Evolutionary conservation across 2,888 invertebrate genomes (phyloP), one percentile per base, ranked within the genome.

Genomic region (Carabus problematicus): DNA sequence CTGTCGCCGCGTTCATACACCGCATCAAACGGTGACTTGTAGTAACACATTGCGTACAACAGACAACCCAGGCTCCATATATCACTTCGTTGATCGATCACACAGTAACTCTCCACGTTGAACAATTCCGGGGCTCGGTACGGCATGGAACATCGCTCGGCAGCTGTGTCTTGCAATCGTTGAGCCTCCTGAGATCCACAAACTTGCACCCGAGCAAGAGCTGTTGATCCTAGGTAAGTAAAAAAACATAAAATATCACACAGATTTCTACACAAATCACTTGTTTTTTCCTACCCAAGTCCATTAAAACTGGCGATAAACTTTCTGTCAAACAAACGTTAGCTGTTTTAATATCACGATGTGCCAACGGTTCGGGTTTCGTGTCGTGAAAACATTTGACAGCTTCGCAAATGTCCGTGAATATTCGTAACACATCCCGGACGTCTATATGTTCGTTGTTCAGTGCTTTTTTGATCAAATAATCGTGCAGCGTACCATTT

Each of bases 61-160:
- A 93, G 85, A 81, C 95, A 95, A 11, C 95, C 95, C 72, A 95
- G 83, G 66, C 93, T 93, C 95, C 95, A 95, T 77, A 95, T 90
- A 82, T 95, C 95, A 42, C 92, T 92, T 73, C 92, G 83, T 80
- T 94, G 92, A 79, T 94, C 93, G 66, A 95, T 87, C 75, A 89
- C 88, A 75, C 91, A 88, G 76, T 92, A 90, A 70, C 90, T 89
- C 80, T 94, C 91, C 8, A 95, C 93, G 74, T 90, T 90, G 77
- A 95, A 96, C 60, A 96, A 82, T 80, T 95, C 95, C 0, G 95
- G 95, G 0, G 95, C 93, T 74, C 93, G 83, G 78, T 94, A 96
- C 2, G 94, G 89, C 90, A 95, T 94, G 19, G 93, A 92, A 79
- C 93, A 93, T 71, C 91, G 85, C 81, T 95, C 94, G 59, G 91